Conservation (phyloP, 2,113 vertebrate species). For the Phylloscopus whistleri region DNA sequence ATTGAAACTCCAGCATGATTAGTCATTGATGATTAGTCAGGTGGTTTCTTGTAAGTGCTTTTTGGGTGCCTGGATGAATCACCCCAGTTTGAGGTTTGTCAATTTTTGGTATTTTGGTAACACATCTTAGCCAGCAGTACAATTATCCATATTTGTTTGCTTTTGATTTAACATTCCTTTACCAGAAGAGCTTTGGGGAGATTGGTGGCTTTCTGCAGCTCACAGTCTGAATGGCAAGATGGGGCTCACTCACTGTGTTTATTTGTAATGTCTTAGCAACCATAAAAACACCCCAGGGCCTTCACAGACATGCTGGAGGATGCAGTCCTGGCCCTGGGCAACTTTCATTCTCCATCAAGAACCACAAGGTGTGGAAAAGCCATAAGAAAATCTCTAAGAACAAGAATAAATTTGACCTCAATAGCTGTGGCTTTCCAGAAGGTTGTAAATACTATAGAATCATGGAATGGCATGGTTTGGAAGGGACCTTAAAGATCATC, state of each 20-base stretch:
- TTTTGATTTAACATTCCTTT: not conserved
- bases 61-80: constrained; percentile 17
- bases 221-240: not conserved
- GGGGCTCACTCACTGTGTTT: not conserved
- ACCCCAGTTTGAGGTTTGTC: not conserved
- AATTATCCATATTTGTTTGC: not conserved
- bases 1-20: not conserved
- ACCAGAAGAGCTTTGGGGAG: not conserved
- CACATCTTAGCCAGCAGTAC: not conserved
- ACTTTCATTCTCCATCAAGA: not conserved
- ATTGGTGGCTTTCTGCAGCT: not conserved
- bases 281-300: not conserved
- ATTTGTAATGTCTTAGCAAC: not conserved
- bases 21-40: not conserved
- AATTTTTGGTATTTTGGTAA: not conserved
- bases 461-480: rapidly evolving
- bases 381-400: not conserved
- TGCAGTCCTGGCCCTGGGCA: not conserved
- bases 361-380: not conserved
- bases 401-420: not conserved
- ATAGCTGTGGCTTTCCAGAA: not conserved
- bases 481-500: not conserved
- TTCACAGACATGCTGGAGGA: not conserved
- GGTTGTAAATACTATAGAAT: not conserved
- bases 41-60: constrained; percentile 13